Base-by-base conservation (phyloP, 2,888 invertebrate genomes). In the Drosophila mulleri region DNA sequence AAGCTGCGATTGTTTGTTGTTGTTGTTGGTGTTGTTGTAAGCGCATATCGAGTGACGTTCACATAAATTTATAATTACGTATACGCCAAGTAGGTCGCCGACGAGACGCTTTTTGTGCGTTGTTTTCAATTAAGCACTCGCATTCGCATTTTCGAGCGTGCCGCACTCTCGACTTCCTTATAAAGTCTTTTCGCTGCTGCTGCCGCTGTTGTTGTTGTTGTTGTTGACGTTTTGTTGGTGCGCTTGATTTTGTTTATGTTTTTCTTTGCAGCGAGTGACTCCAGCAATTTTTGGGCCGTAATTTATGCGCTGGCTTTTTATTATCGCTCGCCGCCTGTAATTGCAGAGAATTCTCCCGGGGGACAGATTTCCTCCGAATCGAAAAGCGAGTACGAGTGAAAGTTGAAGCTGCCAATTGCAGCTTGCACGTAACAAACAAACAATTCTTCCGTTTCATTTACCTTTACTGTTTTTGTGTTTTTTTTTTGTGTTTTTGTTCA, bases 61-160 rank as follows among this genome's bases (percentile, higher is more conserved):
- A 75, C 88, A 85, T 85, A 88, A 82, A 85, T 88, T 80, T 75
- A 81, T 86, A 86, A 86, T 89, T 86, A 89, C 85, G 89, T 82
- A 89, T 85, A 86, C 88, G 89, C 74, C 86, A 83, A 77, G 83
- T 86, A 89, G 89, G 87, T 75, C 84, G 86, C 42, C 32, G 50
- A 18, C 53, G 56, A 67, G 59, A 57, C 44, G 75, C 47, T 52
- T 78, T 67, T 66, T 60, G 39, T 37, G 67, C 53, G 60, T 57
- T 72, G 67, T 66, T 74, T 84, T 83, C 80, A 88, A 83, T 83
- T 86, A 83, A 83, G 48, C 72, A 72, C 59, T 59, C 48, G 60
- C 37, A 65, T 45, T 80, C 62, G 78, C 76, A 76, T 76, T 79
- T 79, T 70, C 67, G 56, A 78, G 64, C 74, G 80, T 83, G 80